Conservation (phyloP, 2,113 vertebrate genomes). For the Porphyrio hochstetteri region DNA sequence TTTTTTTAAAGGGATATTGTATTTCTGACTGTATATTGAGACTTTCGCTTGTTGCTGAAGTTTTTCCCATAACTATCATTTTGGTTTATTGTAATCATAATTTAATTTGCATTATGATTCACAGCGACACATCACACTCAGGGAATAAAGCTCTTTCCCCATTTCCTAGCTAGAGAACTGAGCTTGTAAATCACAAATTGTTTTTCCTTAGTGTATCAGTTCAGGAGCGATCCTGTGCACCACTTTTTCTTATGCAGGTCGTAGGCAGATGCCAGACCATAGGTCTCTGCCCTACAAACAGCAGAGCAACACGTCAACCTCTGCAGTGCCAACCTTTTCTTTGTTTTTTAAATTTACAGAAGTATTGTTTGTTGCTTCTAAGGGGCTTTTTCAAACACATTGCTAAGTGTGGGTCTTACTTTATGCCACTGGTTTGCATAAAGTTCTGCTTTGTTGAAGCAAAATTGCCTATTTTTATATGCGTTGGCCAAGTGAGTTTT, state of each 20-base stretch:
- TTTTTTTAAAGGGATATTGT: constrained; percentile 84
- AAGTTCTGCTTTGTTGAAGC: neutral
- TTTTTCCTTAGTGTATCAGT: neutral
- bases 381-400: neutral
- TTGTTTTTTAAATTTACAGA: neutral
- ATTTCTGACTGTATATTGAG: constrained; percentile 69
- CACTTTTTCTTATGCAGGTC: neutral
- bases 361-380: neutral
- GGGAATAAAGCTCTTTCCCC: neutral
- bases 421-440: neutral
- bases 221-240: neutral
- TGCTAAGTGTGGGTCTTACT: neutral
- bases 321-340: neutral
- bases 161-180: neutral
- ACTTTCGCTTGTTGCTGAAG: constrained; percentile 57
- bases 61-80: constrained; percentile 50
- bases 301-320: neutral
- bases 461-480: neutral
- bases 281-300: neutral
- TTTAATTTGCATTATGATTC: constrained; percentile 59
- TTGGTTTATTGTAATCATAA: constrained; percentile 45
- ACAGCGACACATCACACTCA: constrained; percentile 1
- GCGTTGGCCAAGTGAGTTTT: neutral
- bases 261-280: neutral
- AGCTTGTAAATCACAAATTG: neutral